Conservation (phyloP, 2,888 invertebrate species). For the Acrocyrtus sp. region DNA sequence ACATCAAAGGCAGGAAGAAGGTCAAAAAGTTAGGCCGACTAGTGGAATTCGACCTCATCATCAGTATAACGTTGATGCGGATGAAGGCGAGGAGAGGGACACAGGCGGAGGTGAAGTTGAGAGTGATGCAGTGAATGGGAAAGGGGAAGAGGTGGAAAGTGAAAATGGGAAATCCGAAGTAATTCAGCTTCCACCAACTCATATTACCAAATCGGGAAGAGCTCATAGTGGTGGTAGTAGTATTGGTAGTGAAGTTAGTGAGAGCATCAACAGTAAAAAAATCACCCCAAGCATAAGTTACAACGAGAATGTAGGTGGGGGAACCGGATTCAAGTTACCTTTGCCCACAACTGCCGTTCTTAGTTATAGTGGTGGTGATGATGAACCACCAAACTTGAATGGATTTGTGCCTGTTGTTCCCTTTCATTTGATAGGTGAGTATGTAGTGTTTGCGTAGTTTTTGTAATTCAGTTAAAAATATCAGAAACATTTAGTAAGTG, state of each 20-base stretch:
- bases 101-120: slow-evolving; percentile 19
- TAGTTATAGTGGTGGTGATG: slow-evolving; percentile 11
- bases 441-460: too few relatives aligned
- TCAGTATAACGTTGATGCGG: neutral
- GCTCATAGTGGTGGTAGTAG: slow-evolving; percentile 2
- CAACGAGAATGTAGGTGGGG: slow-evolving; percentile 20
- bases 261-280: slow-evolving; percentile 19
- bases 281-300: slow-evolving; percentile 28
- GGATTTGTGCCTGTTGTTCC: slow-evolving; percentile 49
- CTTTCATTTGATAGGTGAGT: slow-evolving; percentile 29
- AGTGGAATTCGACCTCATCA: slow-evolving; percentile 9
- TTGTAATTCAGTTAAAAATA: too few relatives aligned
- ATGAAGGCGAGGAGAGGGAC: slow-evolving; percentile 17
- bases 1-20: slow-evolving; percentile 25
- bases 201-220: slow-evolving; percentile 46
- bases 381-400: slow-evolving; percentile 24
- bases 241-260: neutral
- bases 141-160: slow-evolving; percentile 43
- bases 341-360: slow-evolving; percentile 24
- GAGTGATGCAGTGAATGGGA: slow-evolving; percentile 30
- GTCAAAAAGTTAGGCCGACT: slow-evolving; percentile 14
- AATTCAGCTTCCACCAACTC: slow-evolving; percentile 42
- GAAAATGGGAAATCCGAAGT: slow-evolving; percentile 49
- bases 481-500: too few relatives aligned
- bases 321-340: slow-evolving; percentile 35